Evolutionary conservation across 1,140 invertebrate species (phyloP), one percentile per base, ranked within the genome.

Genomic region (Metopolophium dirhodum): DNA sequence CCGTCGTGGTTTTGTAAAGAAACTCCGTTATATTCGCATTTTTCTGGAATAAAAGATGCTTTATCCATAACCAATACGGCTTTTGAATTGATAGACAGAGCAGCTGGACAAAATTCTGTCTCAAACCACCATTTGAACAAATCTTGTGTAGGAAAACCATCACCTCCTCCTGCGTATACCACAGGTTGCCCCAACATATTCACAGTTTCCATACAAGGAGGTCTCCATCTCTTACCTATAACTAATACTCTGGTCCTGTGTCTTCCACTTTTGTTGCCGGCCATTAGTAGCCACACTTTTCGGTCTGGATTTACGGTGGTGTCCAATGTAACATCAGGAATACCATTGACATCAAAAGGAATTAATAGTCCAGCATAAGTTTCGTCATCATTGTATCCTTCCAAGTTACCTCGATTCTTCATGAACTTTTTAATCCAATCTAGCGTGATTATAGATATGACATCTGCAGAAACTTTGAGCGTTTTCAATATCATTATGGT

Each of bases 41-140:
- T 85, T 18, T 94, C 83, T 37, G 93, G 85, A 20, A 93, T 35
- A 54, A 95, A 96, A 41, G 95, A 95, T 0, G 95, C 95, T 37
- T 94, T 94, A 94, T 96, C 95, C 0, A 95, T 95, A 0, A 96
- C 95, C 7, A 96, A 94, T 8, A 96, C 94, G 0, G 95, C 96
- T 0, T 95, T 95, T 11, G 95, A 94, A 93, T 96, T 95, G 94
- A 96, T 95, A 8, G 96, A 95, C 93, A 96, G 95, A 0, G 95
- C 96, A 0, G 95, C 95, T 0, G 95, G 95, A 0, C 95, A 95
- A 93, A 96, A 96, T 93, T 96, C 96, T 7, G 95, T 95, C 47
- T 95, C 95, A 85, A 96, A 96, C 96, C 96, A 96, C 96, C 96
- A 96, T 11, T 95, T 94, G 57, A 96, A 96, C 3, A 96, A 94